Conservation (phyloP, 1,140 invertebrate species). For the Fopius arisanus region DNA sequence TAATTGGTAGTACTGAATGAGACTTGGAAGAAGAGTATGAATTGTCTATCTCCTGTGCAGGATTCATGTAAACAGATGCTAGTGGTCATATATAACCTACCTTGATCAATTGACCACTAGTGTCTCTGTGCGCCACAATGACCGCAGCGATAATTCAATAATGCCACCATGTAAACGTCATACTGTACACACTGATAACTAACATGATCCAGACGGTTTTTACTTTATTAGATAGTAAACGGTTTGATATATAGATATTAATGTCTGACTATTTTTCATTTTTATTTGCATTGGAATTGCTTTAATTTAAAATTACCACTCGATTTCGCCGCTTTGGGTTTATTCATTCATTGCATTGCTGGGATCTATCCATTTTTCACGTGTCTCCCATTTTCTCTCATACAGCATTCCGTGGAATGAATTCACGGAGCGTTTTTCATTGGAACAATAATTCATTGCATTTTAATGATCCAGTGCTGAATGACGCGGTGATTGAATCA, state of each 20-base stretch:
- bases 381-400: not conserved
- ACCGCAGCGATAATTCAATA: slow-evolving; percentile 4
- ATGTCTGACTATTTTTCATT: not conserved
- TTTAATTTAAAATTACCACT: not conserved
- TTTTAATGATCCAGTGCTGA: not conserved
- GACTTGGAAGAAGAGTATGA: not conserved
- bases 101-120: not conserved
- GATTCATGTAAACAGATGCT: not conserved
- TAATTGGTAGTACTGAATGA: not conserved
- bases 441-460: not conserved
- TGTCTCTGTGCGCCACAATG: not conserved
- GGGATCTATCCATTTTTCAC: too few relatives aligned
- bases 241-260: not conserved
- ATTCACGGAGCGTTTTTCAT: not conserved
- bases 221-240: not conserved
- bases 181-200: not conserved
- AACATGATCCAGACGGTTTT: slow-evolving; percentile 13
- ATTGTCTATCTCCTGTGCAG: not conserved
- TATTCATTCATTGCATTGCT: too few relatives aligned
- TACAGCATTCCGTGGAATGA: not conserved
- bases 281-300: not conserved
- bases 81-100: not conserved
- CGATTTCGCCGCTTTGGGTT: too few relatives aligned
- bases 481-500: not conserved
- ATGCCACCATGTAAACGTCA: not conserved